These are phyloP conservation scores for Hydrolagus colliei DNA, from an alignment of 2,797 vertebrate species.

Conservation along the genomic window DNA sequence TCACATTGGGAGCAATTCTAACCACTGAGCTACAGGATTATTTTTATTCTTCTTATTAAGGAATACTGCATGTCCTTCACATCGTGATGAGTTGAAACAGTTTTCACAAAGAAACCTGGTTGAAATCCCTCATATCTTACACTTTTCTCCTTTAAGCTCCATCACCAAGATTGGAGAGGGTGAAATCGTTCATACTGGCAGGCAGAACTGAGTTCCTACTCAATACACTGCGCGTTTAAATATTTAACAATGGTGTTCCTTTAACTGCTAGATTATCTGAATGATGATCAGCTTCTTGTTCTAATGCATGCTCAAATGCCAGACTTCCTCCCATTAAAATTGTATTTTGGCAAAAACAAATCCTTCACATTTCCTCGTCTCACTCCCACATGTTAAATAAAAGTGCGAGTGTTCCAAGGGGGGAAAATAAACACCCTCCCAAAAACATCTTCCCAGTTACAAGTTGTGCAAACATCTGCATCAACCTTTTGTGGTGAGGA, in stretches of 20 bases:
- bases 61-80: background rate
- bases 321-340: background rate
- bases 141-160: too few relatives aligned
- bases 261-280: background rate
- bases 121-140: too few relatives aligned
- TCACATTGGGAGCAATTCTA: too few relatives aligned
- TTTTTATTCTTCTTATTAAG: background rate
- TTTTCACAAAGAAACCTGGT: too few relatives aligned
- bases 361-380: background rate
- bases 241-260: slow-evolving; percentile 1
- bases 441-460: too few relatives aligned
- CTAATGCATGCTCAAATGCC: slow-evolving; percentile 7
- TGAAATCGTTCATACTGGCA: background rate
- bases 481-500: too few relatives aligned
- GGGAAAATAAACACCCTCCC: too few relatives aligned
- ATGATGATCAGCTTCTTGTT: background rate
- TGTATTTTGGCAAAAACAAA: background rate
- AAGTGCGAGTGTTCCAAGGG: too few relatives aligned
- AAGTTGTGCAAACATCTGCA: too few relatives aligned
- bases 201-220: background rate
- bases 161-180: background rate
- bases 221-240: background rate
- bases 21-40: too few relatives aligned
- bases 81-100: too few relatives aligned
- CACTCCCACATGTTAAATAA: background rate